Evolutionary conservation across 2,888 invertebrate species (phyloP), one percentile per base, ranked within the genome.

Genomic region (Aleiodes leptofemur): DNA sequence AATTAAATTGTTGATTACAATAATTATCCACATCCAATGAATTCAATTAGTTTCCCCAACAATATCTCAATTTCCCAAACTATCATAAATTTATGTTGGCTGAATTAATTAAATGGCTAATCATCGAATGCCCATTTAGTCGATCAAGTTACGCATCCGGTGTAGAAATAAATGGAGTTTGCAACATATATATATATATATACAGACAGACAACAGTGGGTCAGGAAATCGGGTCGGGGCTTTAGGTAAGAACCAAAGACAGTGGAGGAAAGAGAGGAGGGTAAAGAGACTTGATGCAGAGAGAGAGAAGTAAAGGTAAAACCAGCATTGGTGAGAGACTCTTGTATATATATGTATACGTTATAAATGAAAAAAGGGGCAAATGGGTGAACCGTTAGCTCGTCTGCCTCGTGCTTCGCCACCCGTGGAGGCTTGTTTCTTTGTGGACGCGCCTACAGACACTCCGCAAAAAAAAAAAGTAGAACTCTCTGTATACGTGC

Each of bases 141-240:
- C 50, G 68, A 50, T 68, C 51, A 29, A 68, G 31, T 68, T 68
- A 68, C 68, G 34, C 68, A 53, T 68, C 68, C 68, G 68, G 50
- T 68, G 48, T 48, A 64, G 69, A 4, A 74, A 59, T 23, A 61
- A 74, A 74, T 64, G 69, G 53, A n/a, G 13, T 66, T 68, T 48
- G 72, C 56, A 53, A 64, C 48, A 23, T 23, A 23, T 23, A 23
- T 23, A 23, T 23, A 23, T 23, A 23, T 23, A 23, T 23, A 23
- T 23, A 23, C 23, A 23, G 1, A 23, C 23, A 23, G 23, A 23
- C 23, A 50, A 59, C 78, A 82, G 79, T 82, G 78, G 82, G 82
- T 82, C 80, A 82, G 78, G 76, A 81, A 82, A 82, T 82, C 78
- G 77, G 80, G 82, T 80, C 79, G 73, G 64, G 23, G 23, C 23